These are phyloP conservation scores for Mus pahari DNA, from an alignment of 2,113 vertebrate genomes.

Conservation along the genomic window DNA sequence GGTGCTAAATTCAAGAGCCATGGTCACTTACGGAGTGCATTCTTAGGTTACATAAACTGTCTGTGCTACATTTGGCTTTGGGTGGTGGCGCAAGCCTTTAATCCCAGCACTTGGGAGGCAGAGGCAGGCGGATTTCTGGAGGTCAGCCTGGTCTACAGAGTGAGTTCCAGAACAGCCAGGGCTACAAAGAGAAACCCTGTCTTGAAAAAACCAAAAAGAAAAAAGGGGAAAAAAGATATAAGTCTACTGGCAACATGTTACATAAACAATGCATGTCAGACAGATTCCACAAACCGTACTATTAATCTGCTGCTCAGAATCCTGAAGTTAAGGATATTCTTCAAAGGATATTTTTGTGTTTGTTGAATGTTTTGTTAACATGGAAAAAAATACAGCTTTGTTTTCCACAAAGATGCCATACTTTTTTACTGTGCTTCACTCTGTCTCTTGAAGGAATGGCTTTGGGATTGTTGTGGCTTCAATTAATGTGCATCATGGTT, in stretches of 20 bases:
- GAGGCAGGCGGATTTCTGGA: too few relatives aligned
- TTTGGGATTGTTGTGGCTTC: conserved; percentile 8
- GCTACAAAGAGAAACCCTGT: too few relatives aligned
- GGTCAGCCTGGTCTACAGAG: too few relatives aligned
- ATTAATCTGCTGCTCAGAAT: conserved; percentile 60
- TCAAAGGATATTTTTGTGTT: conserved; percentile 54
- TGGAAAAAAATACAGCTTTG: conserved; percentile 60
- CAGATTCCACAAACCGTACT: conserved; percentile 58
- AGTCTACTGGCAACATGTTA: conserved; percentile 56
- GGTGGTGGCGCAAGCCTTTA: too few relatives aligned
- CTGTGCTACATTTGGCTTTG: conserved; percentile 49
- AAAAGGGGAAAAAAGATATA: too few relatives aligned
- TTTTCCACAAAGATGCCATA: background rate
- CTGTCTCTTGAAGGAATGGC: conserved; percentile 2
- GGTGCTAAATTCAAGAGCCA: conserved; percentile 48
- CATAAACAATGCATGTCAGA: conserved; percentile 55
- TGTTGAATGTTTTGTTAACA: conserved; percentile 57
- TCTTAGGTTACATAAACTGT: conserved; percentile 56
- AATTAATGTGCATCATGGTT: background rate
- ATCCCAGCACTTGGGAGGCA: too few relatives aligned
- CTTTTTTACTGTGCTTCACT: background rate
- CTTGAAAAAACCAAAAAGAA: too few relatives aligned
- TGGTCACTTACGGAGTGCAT: background rate
- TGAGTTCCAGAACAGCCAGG: too few relatives aligned
- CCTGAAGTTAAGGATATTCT: conserved; percentile 41